These are phyloP conservation scores for Solen grandis DNA, from an alignment of 1,140 invertebrate species.

Conservation along the genomic window DNA sequence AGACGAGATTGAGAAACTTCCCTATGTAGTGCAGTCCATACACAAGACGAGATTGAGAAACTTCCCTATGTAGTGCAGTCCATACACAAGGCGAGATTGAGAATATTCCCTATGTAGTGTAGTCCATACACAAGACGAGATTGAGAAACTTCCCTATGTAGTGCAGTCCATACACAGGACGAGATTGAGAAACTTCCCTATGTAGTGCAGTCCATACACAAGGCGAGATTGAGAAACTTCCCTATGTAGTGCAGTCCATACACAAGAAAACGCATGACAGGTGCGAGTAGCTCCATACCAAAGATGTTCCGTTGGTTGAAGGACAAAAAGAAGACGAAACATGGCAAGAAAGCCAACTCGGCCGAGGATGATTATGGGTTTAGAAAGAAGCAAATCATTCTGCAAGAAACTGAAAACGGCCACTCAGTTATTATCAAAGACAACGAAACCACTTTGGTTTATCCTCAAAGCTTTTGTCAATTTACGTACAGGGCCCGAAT, in stretches of 20 bases:
- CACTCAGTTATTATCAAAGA: conserved; percentile 47
- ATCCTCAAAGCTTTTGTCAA: conserved; percentile 27
- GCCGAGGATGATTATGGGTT: conserved; percentile 53
- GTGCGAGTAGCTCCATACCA: conserved; percentile 4
- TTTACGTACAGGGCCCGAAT: conserved; percentile 31
- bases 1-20: no score
- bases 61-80: no score
- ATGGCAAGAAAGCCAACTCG: conserved; percentile 15
- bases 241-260: conserved; percentile 15
- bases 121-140: no score
- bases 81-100: no score
- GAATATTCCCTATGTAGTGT: no score
- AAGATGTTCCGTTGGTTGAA: conserved; percentile 53
- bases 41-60: no score
- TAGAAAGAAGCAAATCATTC: conserved; percentile 47
- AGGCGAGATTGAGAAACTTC: neutral
- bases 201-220: neutral
- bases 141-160: no score
- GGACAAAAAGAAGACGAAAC: conserved; percentile 34
- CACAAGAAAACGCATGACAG: conserved; percentile 26
- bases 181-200: neutral
- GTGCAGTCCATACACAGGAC: no score
- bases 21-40: no score
- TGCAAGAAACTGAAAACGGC: conserved; percentile 46
- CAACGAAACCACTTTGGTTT: conserved; percentile 43